Conservation (phyloP, 2,888 invertebrate genomes). For the Sycophila texana region DNA sequence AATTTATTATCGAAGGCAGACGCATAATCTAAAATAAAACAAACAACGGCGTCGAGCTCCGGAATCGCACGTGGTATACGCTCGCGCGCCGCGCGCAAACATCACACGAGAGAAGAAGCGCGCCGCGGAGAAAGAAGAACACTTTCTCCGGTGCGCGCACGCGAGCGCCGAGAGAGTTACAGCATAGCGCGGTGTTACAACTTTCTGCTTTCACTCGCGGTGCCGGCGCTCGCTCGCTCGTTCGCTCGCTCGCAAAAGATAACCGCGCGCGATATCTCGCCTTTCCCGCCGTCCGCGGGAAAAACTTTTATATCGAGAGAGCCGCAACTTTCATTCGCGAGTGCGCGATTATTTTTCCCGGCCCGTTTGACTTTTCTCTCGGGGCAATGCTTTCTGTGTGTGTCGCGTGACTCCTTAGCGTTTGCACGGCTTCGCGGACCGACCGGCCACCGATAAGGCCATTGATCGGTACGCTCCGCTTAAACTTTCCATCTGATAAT, state of each 20-base stretch:
- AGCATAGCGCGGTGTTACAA: slow-evolving; percentile 71
- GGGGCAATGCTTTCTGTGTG: background rate
- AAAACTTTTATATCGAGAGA: slow-evolving; percentile 55
- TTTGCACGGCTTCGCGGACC: too few species aligned
- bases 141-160: slow-evolving; percentile 69
- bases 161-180: slow-evolving; percentile 62
- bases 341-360: slow-evolving; percentile 56
- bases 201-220: slow-evolving; percentile 62
- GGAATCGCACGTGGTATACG: slow-evolving; percentile 23
- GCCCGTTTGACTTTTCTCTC: background rate
- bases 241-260: slow-evolving; percentile 33
- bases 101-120: slow-evolving; percentile 59
- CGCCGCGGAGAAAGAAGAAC: slow-evolving; percentile 69
- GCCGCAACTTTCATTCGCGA: slow-evolving; percentile 48
- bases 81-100: background rate
- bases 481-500: too few species aligned
- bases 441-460: too few species aligned
- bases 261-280: slow-evolving; percentile 50
- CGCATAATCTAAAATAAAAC: background rate
- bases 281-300: slow-evolving; percentile 52
- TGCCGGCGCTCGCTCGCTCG: slow-evolving; percentile 38
- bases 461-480: too few species aligned
- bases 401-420: background rate
- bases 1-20: too few species aligned
- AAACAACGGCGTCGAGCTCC: background rate